Evolutionary conservation across 35 echinoderm and acorn worm species (phyloP).

Genomic region (Eucidaris tribuloides): DNA sequence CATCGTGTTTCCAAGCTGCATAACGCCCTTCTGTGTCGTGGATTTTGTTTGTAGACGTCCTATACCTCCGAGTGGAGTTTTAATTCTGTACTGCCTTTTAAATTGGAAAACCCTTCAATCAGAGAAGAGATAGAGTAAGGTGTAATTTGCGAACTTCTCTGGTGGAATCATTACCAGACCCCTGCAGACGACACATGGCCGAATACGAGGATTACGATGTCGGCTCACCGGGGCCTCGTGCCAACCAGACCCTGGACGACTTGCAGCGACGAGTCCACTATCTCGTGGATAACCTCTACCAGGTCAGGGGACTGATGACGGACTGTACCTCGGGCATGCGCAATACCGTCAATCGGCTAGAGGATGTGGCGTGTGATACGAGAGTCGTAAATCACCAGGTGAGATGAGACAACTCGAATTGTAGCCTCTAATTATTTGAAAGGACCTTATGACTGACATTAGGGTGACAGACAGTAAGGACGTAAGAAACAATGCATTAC

Average conservation of each 20-base stretch:
- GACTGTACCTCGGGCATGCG: not conserved
- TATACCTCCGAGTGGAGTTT: too few species aligned
- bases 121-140: too few species aligned
- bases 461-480: not conserved
- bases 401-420: not conserved
- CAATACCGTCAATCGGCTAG: not conserved
- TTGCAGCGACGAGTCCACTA: not conserved
- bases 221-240: not conserved
- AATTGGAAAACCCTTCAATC: too few species aligned
- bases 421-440: not conserved
- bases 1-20: too few species aligned
- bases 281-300: not conserved
- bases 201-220: conserved; percentile 23
- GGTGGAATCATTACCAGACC: too few species aligned
- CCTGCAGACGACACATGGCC: not conserved
- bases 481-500: not conserved
- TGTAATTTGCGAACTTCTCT: too few species aligned
- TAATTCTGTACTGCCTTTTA: too few species aligned
- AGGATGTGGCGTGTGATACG: not conserved
- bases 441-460: not conserved
- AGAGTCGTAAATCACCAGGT: not conserved
- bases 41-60: too few species aligned
- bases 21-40: too few species aligned
- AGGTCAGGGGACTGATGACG: not conserved
- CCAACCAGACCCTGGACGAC: not conserved